phyloP scores from a whole-genome alignment of 2,113 vertebrate genomes.

The Mormyrus iriodes region DNA sequence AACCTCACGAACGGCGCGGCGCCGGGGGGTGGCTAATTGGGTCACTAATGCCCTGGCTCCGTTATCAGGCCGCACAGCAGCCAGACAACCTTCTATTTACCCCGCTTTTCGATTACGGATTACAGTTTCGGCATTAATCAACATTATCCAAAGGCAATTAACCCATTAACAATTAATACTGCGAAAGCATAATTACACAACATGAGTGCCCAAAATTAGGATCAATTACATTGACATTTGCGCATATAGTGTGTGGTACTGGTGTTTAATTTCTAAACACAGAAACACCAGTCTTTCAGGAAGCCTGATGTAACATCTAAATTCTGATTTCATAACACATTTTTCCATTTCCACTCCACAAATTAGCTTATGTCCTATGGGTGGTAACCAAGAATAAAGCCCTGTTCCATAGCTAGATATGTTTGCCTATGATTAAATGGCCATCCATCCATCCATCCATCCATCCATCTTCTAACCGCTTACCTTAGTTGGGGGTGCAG shows the following conservation, averaged over 20 bases:
- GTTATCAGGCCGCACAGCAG: background rate
- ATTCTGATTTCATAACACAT: background rate
- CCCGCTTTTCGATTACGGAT: background rate
- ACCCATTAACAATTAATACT: slow-evolving; percentile 16
- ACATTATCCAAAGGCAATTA: slow-evolving; percentile 17
- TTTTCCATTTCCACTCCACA: background rate
- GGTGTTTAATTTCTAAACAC: background rate
- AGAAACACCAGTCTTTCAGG: background rate
- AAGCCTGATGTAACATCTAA: background rate
- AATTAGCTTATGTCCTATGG: background rate
- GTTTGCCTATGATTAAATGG: background rate
- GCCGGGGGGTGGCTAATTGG: background rate
- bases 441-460: background rate
- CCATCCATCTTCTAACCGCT: background rate
- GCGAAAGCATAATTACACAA: slow-evolving; percentile 17
- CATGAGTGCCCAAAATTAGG: slow-evolving; percentile 12
- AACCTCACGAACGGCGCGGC: background rate
- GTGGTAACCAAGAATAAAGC: background rate
- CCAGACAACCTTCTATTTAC: background rate
- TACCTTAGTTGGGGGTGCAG: background rate
- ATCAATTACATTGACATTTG: slow-evolving; percentile 4
- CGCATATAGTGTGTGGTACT: background rate
- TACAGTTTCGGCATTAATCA: slow-evolving; percentile 1
- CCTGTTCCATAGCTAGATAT: background rate
- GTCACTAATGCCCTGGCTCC: background rate